Conservation (phyloP, 2,113 vertebrate species). For the Myotis davidii region DNA sequence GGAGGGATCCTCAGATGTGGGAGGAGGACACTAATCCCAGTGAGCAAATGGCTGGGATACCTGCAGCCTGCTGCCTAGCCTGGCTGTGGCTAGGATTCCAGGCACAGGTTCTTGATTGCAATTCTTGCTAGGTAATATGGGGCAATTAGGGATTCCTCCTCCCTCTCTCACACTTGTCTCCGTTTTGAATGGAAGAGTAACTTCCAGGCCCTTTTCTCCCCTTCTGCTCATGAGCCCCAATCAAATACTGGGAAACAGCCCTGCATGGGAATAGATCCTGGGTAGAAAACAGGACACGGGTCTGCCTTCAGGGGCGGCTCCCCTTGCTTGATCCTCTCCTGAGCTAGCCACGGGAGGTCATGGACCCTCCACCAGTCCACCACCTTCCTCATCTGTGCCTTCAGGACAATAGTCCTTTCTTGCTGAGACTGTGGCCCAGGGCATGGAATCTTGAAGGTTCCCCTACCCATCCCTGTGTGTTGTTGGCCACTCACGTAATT, state of each 20-base stretch:
- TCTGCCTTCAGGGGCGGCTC: background rate
- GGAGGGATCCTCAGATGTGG: background rate
- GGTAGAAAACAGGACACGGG: background rate
- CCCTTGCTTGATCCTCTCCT: background rate
- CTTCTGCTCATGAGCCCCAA: background rate
- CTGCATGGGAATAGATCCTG: background rate
- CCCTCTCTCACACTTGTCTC: background rate
- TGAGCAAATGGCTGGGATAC: background rate
- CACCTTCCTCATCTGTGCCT: background rate
- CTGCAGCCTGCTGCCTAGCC: background rate
- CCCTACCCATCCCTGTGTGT: rapidly evolving
- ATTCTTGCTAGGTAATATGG: background rate
- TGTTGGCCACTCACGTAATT: conserved; percentile 93
- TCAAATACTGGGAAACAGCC: background rate
- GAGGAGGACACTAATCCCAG: background rate
- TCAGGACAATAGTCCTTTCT: background rate
- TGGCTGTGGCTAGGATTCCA: background rate
- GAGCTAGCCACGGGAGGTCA: background rate
- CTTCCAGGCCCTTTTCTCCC: background rate
- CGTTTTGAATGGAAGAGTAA: background rate
- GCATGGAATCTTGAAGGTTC: background rate
- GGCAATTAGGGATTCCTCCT: background rate
- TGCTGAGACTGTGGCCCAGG: background rate
- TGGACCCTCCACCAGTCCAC: background rate
- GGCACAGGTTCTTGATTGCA: background rate